These are phyloP conservation scores for Hemiscyllium ocellatum DNA, from an alignment of 2,113 vertebrate species.

Conservation along the genomic window DNA sequence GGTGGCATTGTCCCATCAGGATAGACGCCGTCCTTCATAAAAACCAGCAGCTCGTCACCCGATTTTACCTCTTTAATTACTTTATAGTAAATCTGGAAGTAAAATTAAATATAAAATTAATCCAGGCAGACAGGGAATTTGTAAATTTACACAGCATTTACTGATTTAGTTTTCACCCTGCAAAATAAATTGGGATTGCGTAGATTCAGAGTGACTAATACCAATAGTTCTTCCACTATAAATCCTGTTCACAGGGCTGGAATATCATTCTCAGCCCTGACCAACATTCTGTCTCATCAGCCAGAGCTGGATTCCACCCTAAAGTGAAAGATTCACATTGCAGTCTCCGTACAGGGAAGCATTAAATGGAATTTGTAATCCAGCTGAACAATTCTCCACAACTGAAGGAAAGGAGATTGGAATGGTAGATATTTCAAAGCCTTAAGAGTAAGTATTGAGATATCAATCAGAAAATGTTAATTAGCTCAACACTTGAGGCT, in stretches of 20 bases:
- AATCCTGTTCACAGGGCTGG: background rate
- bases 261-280: background rate
- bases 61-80: conserved; percentile 90
- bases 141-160: background rate
- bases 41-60: conserved; percentile 91
- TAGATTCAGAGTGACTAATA: background rate
- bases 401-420: background rate
- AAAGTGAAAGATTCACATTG: background rate
- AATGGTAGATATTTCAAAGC: background rate
- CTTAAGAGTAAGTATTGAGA: background rate
- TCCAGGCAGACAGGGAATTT: background rate
- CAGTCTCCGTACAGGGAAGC: background rate
- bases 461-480: background rate
- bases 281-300: background rate
- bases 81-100: conserved; percentile 82
- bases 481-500: background rate
- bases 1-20: conserved; percentile 83
- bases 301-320: background rate
- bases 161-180: background rate
- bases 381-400: background rate
- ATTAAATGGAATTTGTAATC: background rate
- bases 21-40: conserved; percentile 85
- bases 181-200: background rate
- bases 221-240: background rate
- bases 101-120: conserved; percentile 1